These are phyloP conservation scores for Ciconia boyciana DNA, from an alignment of 2,113 vertebrate species.

Conservation along the genomic window DNA sequence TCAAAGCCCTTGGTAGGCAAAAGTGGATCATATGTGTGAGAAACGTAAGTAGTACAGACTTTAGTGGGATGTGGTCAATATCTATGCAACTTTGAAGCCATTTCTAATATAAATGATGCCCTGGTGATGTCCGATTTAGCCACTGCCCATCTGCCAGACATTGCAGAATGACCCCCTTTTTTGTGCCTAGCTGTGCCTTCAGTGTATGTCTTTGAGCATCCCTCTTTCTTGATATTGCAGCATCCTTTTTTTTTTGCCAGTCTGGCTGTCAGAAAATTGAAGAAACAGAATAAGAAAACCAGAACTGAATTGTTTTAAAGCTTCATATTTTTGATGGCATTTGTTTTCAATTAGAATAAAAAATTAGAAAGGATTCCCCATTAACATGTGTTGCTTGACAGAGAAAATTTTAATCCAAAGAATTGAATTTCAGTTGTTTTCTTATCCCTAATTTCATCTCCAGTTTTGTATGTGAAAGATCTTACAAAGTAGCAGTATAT, in stretches of 20 bases:
- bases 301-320: neutral
- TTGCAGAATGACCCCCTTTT: neutral
- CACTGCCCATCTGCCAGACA: neutral
- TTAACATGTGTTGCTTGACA: neutral
- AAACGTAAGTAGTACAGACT: neutral
- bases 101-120: neutral
- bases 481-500: neutral
- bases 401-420: neutral
- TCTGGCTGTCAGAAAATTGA: neutral
- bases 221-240: neutral
- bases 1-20: neutral
- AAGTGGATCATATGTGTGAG: neutral
- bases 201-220: neutral
- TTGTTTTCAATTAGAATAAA: neutral
- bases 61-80: neutral
- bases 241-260: neutral
- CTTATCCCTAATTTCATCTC: neutral
- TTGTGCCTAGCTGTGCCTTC: neutral
- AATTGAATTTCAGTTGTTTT: neutral
- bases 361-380: neutral
- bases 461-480: neutral
- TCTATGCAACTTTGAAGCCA: neutral
- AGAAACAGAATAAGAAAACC: neutral
- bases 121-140: neutral
- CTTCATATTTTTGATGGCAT: neutral